A percentile compares a stretch with the other conserved stretches of the same genome.
Evolutionary conservation across 2,113 vertebrate species (phyloP).

Genomic region (Vireo altiloquus): DNA sequence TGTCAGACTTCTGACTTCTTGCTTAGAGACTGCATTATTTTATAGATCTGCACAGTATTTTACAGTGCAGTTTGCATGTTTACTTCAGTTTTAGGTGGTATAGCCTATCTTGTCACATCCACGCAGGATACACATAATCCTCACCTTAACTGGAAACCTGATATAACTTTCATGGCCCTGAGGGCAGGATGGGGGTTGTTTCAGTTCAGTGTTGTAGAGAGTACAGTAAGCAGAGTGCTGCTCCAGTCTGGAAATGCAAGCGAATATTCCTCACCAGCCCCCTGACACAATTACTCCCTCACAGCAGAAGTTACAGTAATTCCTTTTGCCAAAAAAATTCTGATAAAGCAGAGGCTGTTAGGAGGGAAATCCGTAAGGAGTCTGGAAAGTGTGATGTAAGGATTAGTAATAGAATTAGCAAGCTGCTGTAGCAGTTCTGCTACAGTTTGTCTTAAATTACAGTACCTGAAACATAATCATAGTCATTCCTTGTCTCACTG

Average conservation of each 20-base stretch:
- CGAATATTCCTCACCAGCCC: not conserved
- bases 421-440: not conserved
- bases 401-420: not conserved
- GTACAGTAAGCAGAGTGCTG: not conserved
- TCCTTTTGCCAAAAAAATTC: not conserved
- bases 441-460: not conserved
- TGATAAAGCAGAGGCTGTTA: not conserved
- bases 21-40: not conserved
- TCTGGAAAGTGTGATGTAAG: not conserved
- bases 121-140: not conserved
- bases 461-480: not conserved
- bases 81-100: not conserved
- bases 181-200: not conserved
- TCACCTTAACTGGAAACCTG: not conserved
- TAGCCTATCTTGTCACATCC: not conserved
- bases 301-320: not conserved
- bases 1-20: not conserved
- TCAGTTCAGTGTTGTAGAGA: not conserved
- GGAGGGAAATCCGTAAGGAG: not conserved
- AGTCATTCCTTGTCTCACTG: not conserved
- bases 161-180: not conserved
- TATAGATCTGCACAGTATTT: not conserved
- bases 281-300: not conserved
- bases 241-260: not conserved
- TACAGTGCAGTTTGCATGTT: not conserved